phyloP scores from a whole-genome alignment of 2,888 invertebrate species.

The Leptinotarsa haldemani region DNA sequence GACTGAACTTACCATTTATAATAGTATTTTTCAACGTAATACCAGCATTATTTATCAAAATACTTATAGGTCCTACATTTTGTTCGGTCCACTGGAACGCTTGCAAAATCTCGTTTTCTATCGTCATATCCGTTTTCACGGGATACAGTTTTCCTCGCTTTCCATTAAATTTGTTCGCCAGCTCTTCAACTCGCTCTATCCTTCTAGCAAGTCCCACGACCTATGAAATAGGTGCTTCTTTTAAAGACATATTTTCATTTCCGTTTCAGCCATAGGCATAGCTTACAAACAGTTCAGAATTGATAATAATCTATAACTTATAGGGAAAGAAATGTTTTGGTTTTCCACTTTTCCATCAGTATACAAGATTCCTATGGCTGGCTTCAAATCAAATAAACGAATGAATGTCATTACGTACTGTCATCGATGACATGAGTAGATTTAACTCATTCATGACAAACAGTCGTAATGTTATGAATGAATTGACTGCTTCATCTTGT shows the following conservation, averaged over 20 bases:
- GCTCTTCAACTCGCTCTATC: constrained; percentile 48
- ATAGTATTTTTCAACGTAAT: constrained; percentile 40
- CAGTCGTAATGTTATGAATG: too few relatives aligned
- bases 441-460: too few relatives aligned
- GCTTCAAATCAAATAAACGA: too few relatives aligned
- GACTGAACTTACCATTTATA: constrained; percentile 37
- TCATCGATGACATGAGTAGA: too few relatives aligned
- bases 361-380: too few relatives aligned
- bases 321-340: too few relatives aligned
- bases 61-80: constrained; percentile 50
- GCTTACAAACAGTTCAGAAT: too few relatives aligned
- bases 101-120: constrained; percentile 50
- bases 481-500: too few relatives aligned
- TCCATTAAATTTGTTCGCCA: constrained; percentile 40
- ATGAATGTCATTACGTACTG: too few relatives aligned
- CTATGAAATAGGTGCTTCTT: constrained; percentile 33
- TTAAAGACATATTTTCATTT: background rate
- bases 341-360: too few relatives aligned
- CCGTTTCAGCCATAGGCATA: too few relatives aligned
- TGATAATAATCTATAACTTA: too few relatives aligned
- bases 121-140: constrained; percentile 50
- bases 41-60: constrained; percentile 55
- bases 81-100: constrained; percentile 49
- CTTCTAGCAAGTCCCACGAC: constrained; percentile 54
- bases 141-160: constrained; percentile 49